Evolutionary conservation across 2,888 invertebrate genomes (phyloP), one percentile per base, ranked within the genome.

Genomic region (Phyto melanocephala): DNA sequence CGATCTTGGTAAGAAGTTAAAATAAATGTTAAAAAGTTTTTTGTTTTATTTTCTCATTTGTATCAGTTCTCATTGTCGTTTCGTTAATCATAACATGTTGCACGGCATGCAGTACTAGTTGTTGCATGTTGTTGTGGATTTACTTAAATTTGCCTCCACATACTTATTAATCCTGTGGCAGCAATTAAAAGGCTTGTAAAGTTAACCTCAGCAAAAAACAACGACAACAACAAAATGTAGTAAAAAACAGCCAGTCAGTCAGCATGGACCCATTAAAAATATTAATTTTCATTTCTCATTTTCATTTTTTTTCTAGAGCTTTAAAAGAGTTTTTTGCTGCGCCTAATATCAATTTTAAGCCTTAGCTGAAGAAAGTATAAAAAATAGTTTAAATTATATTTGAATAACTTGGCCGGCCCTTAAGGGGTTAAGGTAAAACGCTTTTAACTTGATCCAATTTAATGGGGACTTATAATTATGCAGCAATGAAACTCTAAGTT

Each of bases 381-480:
- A 28, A 3, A 28, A 28, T 5, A 28, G 4, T 28, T 28, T 5
- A 28, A 6, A 28, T 6, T 47, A 20, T 47, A 11, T 2, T 20
- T 22, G 20, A 8, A 28, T 11, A 2, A 20, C 10, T 47, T 22
- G 1, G 5, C 47, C 10, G 7, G 15, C 11, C 24, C 17, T 10
- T 24, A 63, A 63, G 56, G 75, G 82, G 79, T 79, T 79, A 79
- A 79, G 10, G 13, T 2, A n/a, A 15, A 63, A 75, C 54, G 75
- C 71, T 75, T 75, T 75, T 75, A 76, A 75, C 45, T 65, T 78
- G 75, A 84, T 84, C 83, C 85, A 85, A 83, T 85, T 87, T 88
- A 88, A 89, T 88, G 88, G 87, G 86, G 88, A 86, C 86, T 87
- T 87, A 87, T 88, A 89, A 89, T 89, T 86, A 87, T 84, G 86